Percentiles rank a stretch among this genome's conserved stretches.
Conservation (phyloP, 2,113 vertebrate species). For the Empidonax traillii region DNA sequence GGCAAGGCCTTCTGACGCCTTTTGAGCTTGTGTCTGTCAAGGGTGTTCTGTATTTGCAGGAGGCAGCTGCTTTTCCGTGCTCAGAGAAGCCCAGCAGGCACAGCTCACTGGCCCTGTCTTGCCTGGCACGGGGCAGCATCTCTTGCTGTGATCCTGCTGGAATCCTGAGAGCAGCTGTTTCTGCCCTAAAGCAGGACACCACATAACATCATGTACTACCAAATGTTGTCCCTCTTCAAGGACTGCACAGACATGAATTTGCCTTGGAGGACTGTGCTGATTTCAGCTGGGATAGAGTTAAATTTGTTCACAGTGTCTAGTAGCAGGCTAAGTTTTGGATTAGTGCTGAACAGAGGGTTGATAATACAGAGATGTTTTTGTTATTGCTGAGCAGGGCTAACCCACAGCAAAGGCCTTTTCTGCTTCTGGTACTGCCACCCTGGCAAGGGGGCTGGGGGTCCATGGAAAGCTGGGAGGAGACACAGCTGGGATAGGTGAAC, state of each 20-base stretch:
- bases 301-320: not conserved
- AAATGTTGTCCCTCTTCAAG: not conserved
- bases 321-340: not conserved
- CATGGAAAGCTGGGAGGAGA: not conserved
- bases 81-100: not conserved
- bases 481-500: not conserved
- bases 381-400: not conserved
- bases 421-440: not conserved
- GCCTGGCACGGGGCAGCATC: fast-evolving
- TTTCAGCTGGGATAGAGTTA: not conserved
- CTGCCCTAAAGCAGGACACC: not conserved
- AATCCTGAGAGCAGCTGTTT: not conserved
- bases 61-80: not conserved
- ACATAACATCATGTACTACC: not conserved
- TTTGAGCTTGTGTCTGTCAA: not conserved
- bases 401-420: not conserved
- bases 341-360: not conserved
- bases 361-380: not conserved
- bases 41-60: not conserved
- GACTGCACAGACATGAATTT: not conserved
- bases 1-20: not conserved
- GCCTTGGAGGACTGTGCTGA: not conserved
- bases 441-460: not conserved
- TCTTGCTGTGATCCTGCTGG: not conserved
- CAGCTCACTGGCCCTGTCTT: not conserved